These are phyloP conservation scores for Calcarius lapponicus DNA, from an alignment of 2,797 vertebrate genomes.

Conservation along the genomic window DNA sequence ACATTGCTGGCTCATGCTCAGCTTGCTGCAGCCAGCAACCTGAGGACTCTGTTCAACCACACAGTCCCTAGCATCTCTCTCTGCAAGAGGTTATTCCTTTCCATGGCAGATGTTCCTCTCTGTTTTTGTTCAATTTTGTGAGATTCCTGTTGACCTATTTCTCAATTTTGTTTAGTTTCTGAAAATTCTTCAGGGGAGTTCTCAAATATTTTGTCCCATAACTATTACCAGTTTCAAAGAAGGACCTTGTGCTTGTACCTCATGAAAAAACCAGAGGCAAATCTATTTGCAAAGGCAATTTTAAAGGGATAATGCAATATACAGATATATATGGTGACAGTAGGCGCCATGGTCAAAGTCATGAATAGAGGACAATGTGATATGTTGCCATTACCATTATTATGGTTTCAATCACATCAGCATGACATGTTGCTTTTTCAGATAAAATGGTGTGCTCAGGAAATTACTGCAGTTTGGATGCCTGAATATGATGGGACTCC, in stretches of 20 bases:
- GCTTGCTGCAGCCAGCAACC: neutral
- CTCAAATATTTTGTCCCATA: neutral
- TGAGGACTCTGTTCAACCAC: neutral
- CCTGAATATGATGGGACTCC: neutral
- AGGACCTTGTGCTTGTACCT: neutral
- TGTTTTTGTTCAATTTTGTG: neutral
- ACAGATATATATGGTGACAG: neutral
- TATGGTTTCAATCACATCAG: neutral
- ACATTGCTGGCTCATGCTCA: neutral
- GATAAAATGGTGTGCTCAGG: neutral
- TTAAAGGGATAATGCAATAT: neutral
- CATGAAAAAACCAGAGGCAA: neutral
- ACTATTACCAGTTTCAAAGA: neutral
- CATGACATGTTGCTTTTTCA: neutral
- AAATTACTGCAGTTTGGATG: neutral
- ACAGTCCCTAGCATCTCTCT: neutral
- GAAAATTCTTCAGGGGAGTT: neutral
- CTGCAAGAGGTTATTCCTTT: neutral
- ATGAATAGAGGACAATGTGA: fast-evolving
- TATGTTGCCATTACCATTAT: fast-evolving
- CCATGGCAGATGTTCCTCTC: neutral
- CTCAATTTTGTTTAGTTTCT: neutral
- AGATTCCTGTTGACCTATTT: neutral
- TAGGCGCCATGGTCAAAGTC: neutral
- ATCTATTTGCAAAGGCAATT: neutral